A percentile compares a stretch with the other conserved stretches of the same genome.
Conservation (phyloP, 1,140 invertebrate genomes). For the Piezodorus guildinii region DNA sequence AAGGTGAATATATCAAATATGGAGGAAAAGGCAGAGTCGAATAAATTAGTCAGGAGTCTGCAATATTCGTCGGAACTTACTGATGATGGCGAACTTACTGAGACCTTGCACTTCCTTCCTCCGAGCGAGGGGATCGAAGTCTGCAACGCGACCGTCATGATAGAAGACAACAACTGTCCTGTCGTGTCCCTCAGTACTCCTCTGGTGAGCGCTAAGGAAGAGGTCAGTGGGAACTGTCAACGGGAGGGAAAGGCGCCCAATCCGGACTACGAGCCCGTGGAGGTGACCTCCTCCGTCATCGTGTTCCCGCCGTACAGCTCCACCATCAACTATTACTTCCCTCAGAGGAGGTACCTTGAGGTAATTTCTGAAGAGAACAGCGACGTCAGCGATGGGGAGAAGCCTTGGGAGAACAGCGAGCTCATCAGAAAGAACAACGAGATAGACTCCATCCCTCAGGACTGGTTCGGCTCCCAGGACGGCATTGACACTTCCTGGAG, state of each 20-base stretch:
- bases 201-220: no score
- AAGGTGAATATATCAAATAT: no score
- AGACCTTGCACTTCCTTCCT: neutral
- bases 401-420: slow-evolving; percentile 25
- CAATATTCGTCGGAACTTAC: no score
- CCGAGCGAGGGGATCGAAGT: neutral
- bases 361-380: slow-evolving; percentile 31
- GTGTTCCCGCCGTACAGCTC: neutral
- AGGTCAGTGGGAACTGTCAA: no score
- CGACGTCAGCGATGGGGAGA: slow-evolving; percentile 28
- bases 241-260: neutral
- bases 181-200: no score
- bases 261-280: slow-evolving; percentile 1
- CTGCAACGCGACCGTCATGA: neutral
- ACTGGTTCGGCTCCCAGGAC: slow-evolving; percentile 25
- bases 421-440: slow-evolving; percentile 24
- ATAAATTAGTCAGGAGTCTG: no score
- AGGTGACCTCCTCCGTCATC: neutral
- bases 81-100: neutral
- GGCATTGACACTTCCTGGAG: slow-evolving; percentile 26
- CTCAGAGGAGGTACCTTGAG: slow-evolving; percentile 27
- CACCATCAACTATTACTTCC: slow-evolving; percentile 21
- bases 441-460: slow-evolving; percentile 21
- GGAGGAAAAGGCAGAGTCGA: no score
- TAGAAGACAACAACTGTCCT: neutral